A percentile compares a stretch with the other conserved stretches of the same genome.
phyloP scores from a whole-genome alignment of 2,888 invertebrate genomes.

The Lycia hirtaria region DNA sequence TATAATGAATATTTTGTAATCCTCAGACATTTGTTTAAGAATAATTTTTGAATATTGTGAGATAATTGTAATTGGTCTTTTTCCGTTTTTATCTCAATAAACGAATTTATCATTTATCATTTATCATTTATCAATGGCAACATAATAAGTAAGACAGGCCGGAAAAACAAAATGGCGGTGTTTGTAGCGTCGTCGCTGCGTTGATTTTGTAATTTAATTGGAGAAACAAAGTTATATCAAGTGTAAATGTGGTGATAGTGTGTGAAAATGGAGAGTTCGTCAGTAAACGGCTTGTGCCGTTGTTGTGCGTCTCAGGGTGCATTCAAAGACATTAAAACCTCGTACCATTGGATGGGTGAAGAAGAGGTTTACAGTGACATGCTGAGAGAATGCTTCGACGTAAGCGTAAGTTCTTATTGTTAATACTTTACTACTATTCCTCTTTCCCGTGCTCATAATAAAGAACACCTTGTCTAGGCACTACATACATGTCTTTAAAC shows the following conservation, averaged over 20 bases:
- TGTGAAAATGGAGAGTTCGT: slow-evolving; percentile 60
- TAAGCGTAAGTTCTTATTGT: slow-evolving; percentile 62
- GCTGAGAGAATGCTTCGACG: slow-evolving; percentile 76
- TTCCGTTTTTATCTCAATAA: no score
- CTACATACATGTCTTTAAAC: not conserved
- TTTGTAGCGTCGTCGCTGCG: slow-evolving; percentile 53
- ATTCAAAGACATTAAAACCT: slow-evolving; percentile 70
- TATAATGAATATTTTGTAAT: no score
- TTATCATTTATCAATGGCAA: not conserved
- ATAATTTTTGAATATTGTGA: no score
- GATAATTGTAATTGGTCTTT: no score
- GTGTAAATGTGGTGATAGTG: slow-evolving; percentile 50
- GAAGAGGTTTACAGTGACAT: slow-evolving; percentile 77
- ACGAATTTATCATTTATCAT: no score
- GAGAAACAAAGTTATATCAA: slow-evolving; percentile 33
- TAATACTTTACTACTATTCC: not conserved
- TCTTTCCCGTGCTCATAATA: not conserved
- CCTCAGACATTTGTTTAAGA: no score
- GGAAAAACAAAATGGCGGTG: slow-evolving; percentile 66
- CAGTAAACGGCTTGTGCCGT: slow-evolving; percentile 70
- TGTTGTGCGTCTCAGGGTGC: slow-evolving; percentile 78
- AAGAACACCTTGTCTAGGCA: not conserved
- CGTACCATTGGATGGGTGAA: slow-evolving; percentile 78
- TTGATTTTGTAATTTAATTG: slow-evolving; percentile 41
- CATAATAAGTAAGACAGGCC: slow-evolving; percentile 18